These are phyloP conservation scores for Macroteleia sp. DNA, from an alignment of 2,888 invertebrate genomes.

Conservation along the genomic window DNA sequence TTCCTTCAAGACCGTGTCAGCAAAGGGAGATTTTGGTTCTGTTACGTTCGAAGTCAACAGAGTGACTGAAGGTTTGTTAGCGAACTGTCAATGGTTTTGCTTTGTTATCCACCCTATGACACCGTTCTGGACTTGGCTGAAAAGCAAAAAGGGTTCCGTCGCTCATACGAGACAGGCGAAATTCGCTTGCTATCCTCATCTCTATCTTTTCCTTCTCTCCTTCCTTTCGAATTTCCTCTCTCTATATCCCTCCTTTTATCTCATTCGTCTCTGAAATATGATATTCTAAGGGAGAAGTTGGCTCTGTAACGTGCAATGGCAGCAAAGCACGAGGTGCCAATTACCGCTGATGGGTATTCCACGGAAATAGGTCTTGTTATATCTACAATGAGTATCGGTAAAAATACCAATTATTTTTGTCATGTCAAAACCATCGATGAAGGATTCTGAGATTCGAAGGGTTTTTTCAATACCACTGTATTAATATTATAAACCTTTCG, in stretches of 20 bases:
- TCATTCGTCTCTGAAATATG: constrained; percentile 66
- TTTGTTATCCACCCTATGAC: constrained; percentile 75
- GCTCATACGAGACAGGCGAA: constrained; percentile 76
- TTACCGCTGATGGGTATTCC: constrained; percentile 83
- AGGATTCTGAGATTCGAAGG: constrained; percentile 34
- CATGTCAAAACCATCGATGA: constrained; percentile 53
- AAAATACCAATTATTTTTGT: constrained; percentile 81
- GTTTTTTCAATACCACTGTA: constrained; percentile 14
- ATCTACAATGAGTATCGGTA: constrained; percentile 76
- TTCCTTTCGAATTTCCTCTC: constrained; percentile 46
- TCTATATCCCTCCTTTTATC: constrained; percentile 42
- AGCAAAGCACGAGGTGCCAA: constrained; percentile 80
- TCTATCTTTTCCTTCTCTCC: constrained; percentile 64
- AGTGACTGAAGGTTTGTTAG: constrained; percentile 77
- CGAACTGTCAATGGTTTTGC: constrained; percentile 77
- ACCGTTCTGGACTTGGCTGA: constrained; percentile 62
- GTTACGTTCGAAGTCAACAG: constrained; percentile 51
- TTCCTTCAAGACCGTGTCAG: no score
- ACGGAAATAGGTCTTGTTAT: constrained; percentile 84
- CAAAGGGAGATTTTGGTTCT: no score
- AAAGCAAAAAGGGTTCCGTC: constrained; percentile 75
- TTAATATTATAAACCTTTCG: not conserved
- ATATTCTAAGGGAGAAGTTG: constrained; percentile 65
- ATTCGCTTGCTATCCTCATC: constrained; percentile 70
- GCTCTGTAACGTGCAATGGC: constrained; percentile 70